Evolutionary conservation across 2,888 invertebrate genomes (phyloP).

Genomic region (Macaria liturata): DNA sequence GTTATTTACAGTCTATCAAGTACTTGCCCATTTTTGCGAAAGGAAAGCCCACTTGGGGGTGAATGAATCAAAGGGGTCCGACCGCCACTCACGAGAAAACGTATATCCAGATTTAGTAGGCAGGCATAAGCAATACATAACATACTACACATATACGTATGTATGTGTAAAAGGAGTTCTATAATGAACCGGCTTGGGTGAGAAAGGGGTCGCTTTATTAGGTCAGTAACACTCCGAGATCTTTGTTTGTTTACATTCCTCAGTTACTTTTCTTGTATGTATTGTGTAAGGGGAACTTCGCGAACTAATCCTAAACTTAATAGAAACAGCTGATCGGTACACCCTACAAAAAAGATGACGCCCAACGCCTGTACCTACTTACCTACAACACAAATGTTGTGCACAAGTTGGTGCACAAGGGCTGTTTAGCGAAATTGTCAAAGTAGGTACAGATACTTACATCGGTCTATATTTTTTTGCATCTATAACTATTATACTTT

Average conservation of each 20-base stretch:
- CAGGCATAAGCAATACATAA: slow-evolving; percentile 13
- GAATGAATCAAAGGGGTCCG: slow-evolving; percentile 68
- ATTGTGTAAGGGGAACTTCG: background rate
- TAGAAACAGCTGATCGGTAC: too few relatives aligned
- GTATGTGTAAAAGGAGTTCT: slow-evolving; percentile 73
- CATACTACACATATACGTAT: slow-evolving; percentile 47
- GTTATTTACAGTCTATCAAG: too few relatives aligned
- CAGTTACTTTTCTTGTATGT: slow-evolving; percentile 28
- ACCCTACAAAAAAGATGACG: too few relatives aligned
- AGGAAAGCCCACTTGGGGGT: background rate
- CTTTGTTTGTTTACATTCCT: slow-evolving; percentile 68
- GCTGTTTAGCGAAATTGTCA: too few relatives aligned
- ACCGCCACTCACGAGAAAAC: slow-evolving; percentile 59
- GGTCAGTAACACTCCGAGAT: slow-evolving; percentile 76
- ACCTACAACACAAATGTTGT: too few relatives aligned
- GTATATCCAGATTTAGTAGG: slow-evolving; percentile 17
- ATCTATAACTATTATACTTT: too few relatives aligned
- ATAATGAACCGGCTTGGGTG: slow-evolving; percentile 78
- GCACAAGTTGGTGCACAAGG: too few relatives aligned
- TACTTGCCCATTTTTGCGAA: background rate
- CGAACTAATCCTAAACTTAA: too few relatives aligned
- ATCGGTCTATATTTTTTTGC: too few relatives aligned
- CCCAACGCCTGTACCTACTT: too few relatives aligned
- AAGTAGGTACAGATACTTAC: too few relatives aligned
- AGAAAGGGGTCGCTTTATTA: slow-evolving; percentile 79